phyloP scores from a whole-genome alignment of 2,888 invertebrate genomes.

The Agrilus biguttatus region DNA sequence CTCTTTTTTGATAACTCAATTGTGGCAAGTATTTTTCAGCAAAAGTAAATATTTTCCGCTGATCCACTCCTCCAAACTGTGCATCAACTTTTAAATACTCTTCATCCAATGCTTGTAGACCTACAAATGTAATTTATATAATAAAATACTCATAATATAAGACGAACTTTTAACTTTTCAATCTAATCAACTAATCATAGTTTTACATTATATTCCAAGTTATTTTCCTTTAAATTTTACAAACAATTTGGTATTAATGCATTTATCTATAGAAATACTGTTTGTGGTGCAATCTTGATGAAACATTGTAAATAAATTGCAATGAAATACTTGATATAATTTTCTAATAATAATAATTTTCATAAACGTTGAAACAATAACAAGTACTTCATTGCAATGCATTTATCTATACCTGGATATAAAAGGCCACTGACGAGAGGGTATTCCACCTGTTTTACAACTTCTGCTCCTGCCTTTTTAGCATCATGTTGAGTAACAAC shows the following conservation, averaged over 20 bases:
- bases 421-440: constrained; percentile 88
- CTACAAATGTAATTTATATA: constrained; percentile 12
- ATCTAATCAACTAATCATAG: not conserved
- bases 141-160: not conserved
- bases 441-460: constrained; percentile 96
- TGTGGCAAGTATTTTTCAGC: constrained; percentile 94
- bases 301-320: too few species aligned
- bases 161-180: not conserved
- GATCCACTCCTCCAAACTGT: constrained; percentile 99
- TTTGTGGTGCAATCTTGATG: too few species aligned
- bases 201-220: too few species aligned
- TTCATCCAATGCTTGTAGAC: constrained; percentile 87
- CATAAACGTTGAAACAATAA: too few species aligned
- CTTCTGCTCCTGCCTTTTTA: constrained; percentile 97
- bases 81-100: constrained; percentile 98
- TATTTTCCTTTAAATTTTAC: too few species aligned
- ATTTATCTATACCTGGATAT: constrained; percentile 86
- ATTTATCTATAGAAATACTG: constrained; percentile 3
- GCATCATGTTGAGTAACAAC: constrained; percentile 96
- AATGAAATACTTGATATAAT: too few species aligned
- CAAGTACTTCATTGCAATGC: too few species aligned
- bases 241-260: not conserved
- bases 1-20: constrained; percentile 84
- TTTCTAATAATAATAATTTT: too few species aligned
- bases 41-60: constrained; percentile 97